These are phyloP conservation scores for Hecatera dysodea DNA, from an alignment of 2,888 invertebrate genomes.

Conservation along the genomic window DNA sequence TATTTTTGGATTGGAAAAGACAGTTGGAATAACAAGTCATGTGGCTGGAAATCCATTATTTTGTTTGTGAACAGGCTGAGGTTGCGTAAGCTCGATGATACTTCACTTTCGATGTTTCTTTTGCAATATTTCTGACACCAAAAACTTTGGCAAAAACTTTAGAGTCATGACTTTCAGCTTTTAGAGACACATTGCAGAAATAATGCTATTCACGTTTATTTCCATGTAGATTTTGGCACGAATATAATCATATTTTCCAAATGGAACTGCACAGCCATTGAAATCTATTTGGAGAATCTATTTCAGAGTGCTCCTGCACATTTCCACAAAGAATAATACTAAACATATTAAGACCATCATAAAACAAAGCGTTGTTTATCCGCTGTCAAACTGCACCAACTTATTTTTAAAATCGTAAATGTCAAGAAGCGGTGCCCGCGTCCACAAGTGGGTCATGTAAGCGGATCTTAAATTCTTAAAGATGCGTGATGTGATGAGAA, in stretches of 20 bases:
- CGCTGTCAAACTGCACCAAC: conserved; percentile 58
- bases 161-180: conserved; percentile 40
- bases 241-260: conserved; percentile 14
- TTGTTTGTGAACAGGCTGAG: conserved; percentile 33
- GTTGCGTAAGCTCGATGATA: conserved; percentile 44
- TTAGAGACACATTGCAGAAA: conserved; percentile 19
- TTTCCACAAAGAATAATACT: conserved; percentile 52
- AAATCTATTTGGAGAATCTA: conserved; percentile 36
- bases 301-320: conserved; percentile 18
- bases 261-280: conserved; percentile 11
- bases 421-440: conserved; percentile 61
- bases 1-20: conserved; percentile 41
- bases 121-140: conserved; percentile 18
- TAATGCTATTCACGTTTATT: neutral
- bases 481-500: conserved; percentile 51
- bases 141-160: conserved; percentile 29
- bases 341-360: conserved; percentile 44
- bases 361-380: conserved; percentile 62
- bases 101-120: conserved; percentile 43
- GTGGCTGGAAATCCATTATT: conserved; percentile 45
- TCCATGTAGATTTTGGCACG: conserved; percentile 21
- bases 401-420: conserved; percentile 69
- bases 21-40: conserved; percentile 40
- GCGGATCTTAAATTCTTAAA: conserved; percentile 54
- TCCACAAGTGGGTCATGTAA: conserved; percentile 63